Percentiles rank a stretch among this genome's conserved stretches.
These are phyloP conservation scores for Cheilosia scutellata DNA, from an alignment of 2,888 invertebrate genomes.

Conservation along the genomic window DNA sequence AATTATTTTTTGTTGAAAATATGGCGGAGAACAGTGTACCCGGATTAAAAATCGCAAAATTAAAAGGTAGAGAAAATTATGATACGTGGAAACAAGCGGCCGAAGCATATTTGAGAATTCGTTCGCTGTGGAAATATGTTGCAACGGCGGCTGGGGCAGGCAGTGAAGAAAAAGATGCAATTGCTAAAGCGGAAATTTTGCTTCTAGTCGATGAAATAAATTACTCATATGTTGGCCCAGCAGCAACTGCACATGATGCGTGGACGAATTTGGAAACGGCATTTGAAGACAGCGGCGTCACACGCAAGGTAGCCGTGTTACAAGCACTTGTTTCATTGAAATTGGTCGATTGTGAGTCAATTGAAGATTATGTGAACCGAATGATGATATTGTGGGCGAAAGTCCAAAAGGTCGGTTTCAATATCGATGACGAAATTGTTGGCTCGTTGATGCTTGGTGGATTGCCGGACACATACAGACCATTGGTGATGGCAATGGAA, in stretches of 20 bases:
- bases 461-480: slow-evolving; percentile 12
- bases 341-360: slow-evolving; percentile 27
- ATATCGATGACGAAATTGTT: slow-evolving; percentile 33
- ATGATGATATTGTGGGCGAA: slow-evolving; percentile 34
- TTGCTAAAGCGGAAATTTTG: slow-evolving; percentile 17
- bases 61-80: slow-evolving; percentile 17
- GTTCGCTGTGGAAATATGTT: slow-evolving; percentile 17
- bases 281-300: slow-evolving; percentile 27
- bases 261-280: slow-evolving; percentile 28
- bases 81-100: slow-evolving; percentile 13
- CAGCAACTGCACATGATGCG: slow-evolving; percentile 20
- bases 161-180: slow-evolving; percentile 16
- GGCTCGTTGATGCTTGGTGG: slow-evolving; percentile 18
- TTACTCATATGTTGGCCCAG: slow-evolving; percentile 4
- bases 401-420: slow-evolving; percentile 35
- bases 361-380: slow-evolving; percentile 34
- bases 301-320: slow-evolving; percentile 37
- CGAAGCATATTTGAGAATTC: slow-evolving; percentile 12
- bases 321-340: slow-evolving; percentile 34
- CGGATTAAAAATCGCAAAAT: slow-evolving; percentile 14
- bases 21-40: background rate
- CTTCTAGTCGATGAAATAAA: slow-evolving; percentile 15
- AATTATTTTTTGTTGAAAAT: slow-evolving; percentile 19
- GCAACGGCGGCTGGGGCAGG: slow-evolving; percentile 4
- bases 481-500: slow-evolving; percentile 33